Evolutionary conservation across 2,113 vertebrate genomes (phyloP).

Genomic region (Misgurnus mizolepis): DNA sequence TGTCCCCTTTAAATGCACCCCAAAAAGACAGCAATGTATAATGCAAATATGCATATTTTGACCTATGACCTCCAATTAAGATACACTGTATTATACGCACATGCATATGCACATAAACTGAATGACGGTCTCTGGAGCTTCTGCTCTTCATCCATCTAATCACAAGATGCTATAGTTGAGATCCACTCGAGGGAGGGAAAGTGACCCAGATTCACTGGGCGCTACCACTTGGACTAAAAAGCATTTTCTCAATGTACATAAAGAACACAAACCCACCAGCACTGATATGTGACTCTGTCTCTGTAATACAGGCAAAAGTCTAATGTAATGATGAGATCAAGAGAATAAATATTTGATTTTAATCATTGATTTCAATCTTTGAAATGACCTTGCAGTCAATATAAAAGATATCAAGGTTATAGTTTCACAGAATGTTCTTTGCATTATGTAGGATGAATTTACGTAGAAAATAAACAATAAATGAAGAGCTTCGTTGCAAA

Average conservation of each 20-base stretch:
- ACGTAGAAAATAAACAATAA: no score
- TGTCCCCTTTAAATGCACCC: no score
- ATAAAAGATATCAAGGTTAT: no score
- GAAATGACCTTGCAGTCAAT: no score
- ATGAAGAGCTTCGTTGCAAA: no score
- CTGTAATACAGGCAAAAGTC: no score
- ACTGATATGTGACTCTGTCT: background rate
- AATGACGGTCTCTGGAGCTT: background rate
- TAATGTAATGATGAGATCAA: no score
- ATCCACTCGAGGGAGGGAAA: conserved; percentile 10
- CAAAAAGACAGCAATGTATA: background rate
- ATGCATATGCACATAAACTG: background rate
- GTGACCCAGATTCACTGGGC: conserved; percentile 21
- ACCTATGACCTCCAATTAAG: background rate
- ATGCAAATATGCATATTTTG: background rate
- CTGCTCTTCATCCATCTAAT: conserved; percentile 15
- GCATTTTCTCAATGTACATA: background rate
- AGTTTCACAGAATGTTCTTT: no score
- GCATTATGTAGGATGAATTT: no score
- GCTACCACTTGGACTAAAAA: background rate
- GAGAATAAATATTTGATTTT: no score
- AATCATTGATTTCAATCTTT: no score
- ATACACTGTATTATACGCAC: background rate
- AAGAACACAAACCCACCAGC: background rate
- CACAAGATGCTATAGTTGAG: background rate